Percentiles rank a stretch among this genome's conserved stretches.
Evolutionary conservation across 2,888 invertebrate species (phyloP).

Genomic region (Rapana venosa): DNA sequence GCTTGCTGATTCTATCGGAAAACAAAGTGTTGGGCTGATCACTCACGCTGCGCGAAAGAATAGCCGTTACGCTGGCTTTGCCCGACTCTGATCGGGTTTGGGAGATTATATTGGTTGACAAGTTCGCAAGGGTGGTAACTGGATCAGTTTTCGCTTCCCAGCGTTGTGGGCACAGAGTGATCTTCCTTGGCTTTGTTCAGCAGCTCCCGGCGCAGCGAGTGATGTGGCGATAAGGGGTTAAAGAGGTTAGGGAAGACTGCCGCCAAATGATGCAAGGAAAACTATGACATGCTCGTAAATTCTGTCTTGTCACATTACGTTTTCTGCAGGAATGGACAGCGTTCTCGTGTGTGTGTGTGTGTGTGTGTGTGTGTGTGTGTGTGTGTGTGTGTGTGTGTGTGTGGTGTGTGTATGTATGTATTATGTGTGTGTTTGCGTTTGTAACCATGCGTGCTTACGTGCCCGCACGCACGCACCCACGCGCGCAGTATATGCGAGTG

Average conservation of each 20-base stretch:
- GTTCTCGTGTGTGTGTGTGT: background rate
- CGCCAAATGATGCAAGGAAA: background rate
- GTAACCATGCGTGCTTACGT: background rate
- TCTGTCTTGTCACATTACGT: too few species aligned
- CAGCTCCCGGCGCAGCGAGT: background rate
- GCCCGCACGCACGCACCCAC: background rate
- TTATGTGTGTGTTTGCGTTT: background rate
- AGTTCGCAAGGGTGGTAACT: conserved; percentile 13
- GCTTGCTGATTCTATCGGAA: background rate
- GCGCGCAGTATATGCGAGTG: too few species aligned
- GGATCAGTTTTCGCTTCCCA: background rate
- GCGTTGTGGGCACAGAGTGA: background rate
- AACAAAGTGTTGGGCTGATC: conserved; percentile 5
- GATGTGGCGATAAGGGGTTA: background rate
- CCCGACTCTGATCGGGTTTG: background rate
- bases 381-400: background rate
- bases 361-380: background rate
- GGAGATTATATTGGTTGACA: background rate
- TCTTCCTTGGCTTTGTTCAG: background rate
- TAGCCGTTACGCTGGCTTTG: conserved; percentile 22
- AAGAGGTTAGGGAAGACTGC: background rate
- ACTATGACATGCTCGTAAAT: background rate
- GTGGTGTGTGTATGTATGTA: too few species aligned
- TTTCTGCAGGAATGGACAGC: background rate
- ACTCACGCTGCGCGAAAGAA: background rate